Base-by-base conservation (phyloP, 2,113 vertebrate species). In the Gracilinanus agilis region DNA sequence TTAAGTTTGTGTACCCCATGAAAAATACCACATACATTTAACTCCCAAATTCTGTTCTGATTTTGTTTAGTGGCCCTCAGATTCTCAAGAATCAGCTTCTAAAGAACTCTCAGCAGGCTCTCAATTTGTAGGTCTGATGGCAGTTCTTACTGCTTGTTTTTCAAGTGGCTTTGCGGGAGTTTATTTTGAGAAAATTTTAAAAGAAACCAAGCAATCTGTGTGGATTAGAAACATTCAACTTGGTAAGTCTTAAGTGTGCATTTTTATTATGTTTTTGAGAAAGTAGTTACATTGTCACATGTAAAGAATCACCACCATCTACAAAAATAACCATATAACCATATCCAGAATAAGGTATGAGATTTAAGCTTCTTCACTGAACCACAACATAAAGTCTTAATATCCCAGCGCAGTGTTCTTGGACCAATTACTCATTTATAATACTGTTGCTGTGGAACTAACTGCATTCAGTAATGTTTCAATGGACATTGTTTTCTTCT, bases 201-300 rank as follows among this genome's bases (percentile, higher is more conserved):
- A 99, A 97, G 99, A 99, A 98, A 99, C 99, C 90, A 99, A 99
- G 92, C 99, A 99, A 95, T 99, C 99, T 53, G 99, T 99, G 90
- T 99, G 99, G 99, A 99, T 99, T 98, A 98, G 99, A 96, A 99
- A 99, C 98, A 99, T 99, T 98, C 99, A 99, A 98, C 99, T 99
- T 24, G 99, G 99, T 99, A 96, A 98, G 98, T 98, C 96, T 93
- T 4, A 93, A 90, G 44, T 67, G 21, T 88, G 9, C 13, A 29
- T 96, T 92, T 94, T 89, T 93, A 54, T 29, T 89, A n/a, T 91
- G 56, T 27, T 54, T 94, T 54, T 54, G 11, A n/a, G 34, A 88
- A 53, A 91, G 90, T 93, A 44, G 92, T 90, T 93, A 24, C 83
- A 44, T 94, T 92, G 29, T 97, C 95, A 88, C 34, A 29, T 54